Percentiles rank a stretch among this genome's conserved stretches.
These are phyloP conservation scores for Cryptocheilus praepositus DNA, from an alignment of 2,888 invertebrate genomes.

Conservation along the genomic window DNA sequence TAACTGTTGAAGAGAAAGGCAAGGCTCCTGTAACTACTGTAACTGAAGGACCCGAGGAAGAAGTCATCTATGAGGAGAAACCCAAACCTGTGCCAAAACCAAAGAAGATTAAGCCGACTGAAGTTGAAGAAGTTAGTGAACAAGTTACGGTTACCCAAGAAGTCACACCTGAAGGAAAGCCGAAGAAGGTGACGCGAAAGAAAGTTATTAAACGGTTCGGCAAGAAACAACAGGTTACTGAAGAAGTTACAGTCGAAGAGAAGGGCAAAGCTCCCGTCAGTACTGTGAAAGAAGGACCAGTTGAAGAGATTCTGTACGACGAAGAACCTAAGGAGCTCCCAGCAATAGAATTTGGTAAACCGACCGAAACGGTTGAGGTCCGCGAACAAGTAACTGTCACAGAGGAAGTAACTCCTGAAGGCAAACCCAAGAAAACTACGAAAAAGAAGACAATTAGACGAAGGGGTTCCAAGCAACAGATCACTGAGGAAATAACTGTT, in stretches of 20 bases:
- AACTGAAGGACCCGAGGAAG: slow-evolving; percentile 47
- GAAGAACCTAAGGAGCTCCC: slow-evolving; percentile 46
- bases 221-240: slow-evolving; percentile 47
- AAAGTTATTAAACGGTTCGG: slow-evolving; percentile 75
- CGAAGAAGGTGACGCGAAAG: slow-evolving; percentile 70
- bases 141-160: slow-evolving; percentile 64
- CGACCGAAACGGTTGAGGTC: slow-evolving; percentile 55
- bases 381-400: slow-evolving; percentile 51
- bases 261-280: slow-evolving; percentile 52
- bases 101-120: slow-evolving; percentile 40
- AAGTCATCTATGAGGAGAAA: slow-evolving; percentile 62
- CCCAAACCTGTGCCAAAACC: slow-evolving; percentile 58
- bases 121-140: slow-evolving; percentile 55
- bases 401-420: slow-evolving; percentile 70
- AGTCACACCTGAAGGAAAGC: slow-evolving; percentile 63
- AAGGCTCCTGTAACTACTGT: slow-evolving; percentile 49
- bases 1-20: slow-evolving; percentile 60
- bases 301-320: slow-evolving; percentile 13
- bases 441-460: slow-evolving; percentile 27
- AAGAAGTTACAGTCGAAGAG: slow-evolving; percentile 63
- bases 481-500: slow-evolving; percentile 50
- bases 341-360: slow-evolving; percentile 56
- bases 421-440: slow-evolving; percentile 64
- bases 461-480: slow-evolving; percentile 62
- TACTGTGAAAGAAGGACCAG: slow-evolving; percentile 46